Base-by-base conservation (phyloP, 2,888 invertebrate genomes). In the Timema cristinae region DNA sequence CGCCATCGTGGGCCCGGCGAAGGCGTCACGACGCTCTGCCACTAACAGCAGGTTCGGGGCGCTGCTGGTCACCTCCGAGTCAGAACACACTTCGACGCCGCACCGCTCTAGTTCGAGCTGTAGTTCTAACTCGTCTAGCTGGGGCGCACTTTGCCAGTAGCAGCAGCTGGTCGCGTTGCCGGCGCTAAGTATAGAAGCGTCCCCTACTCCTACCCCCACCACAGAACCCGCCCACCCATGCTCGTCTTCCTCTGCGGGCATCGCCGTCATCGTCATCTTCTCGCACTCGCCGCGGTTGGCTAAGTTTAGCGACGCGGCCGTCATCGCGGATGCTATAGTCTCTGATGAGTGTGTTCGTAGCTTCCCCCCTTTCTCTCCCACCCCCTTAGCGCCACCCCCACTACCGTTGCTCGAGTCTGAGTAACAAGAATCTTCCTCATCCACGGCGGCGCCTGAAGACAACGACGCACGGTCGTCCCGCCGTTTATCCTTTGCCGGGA, bases 231-330 rank as follows among this genome's bases (percentile, higher is more conserved):
- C 32, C 32, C 32, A 59, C 76, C 74, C 54, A 80, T 79, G 75
- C 80, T 79, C 67, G 79, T 77, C 75, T 78, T 81, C 77, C 79
- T 82, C 78, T 75, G 80, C 77, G 78, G 80, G 77, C 79, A 79
- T 79, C 77, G 54, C 78, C 76, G 73, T 74, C 77, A 77, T 79
- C 77, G 77, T 77, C 76, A 77, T 77, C 77, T 78, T 75, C 67
- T 67, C 75, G n/a, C 66, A 71, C 67, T 67, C 73, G 50, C 32
- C 72, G 67, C 72, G 68, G 11, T 10, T 16, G 15, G n/a, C 56
- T 16, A 56, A 56, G 16, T 10, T 56, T 56, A 56, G 16, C 69
- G 59, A 13, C 59, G 49, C 48, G 68, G 56, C 16, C 67, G 61
- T 71, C 68, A 32, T 52, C 61, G 68, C 50, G 74, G 66, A 48